Evolutionary conservation across 2,888 invertebrate species (phyloP), one percentile per base, ranked within the genome.

Genomic region (Pterostichus madidus): DNA sequence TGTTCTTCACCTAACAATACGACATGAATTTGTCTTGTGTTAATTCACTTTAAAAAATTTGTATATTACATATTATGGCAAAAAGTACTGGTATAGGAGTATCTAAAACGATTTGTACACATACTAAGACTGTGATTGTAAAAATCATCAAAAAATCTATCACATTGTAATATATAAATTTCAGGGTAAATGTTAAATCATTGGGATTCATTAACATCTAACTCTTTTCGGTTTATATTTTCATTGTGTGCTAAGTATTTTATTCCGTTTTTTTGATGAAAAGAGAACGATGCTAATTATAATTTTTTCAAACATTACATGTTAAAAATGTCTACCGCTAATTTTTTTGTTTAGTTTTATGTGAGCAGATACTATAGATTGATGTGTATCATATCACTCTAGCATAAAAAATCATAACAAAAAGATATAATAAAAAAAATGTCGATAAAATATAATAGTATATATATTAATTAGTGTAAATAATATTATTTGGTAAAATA

Each of bases 71-170:
- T 88, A 88, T 87, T 89, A 90, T 89, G 89, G 89, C 89, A 89
- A 90, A 89, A 86, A 89, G 88, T 89, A 90, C 89, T 89, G 90
- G 89, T 90, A 90, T 89, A 90, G 89, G 89, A 90, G 89, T 90
- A 90, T 90, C 89, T 89, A 89, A 89, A 90, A 89, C 89, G 88
- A 89, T 90, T 90, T 90, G 90, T 90, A 90, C 90, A 90, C 88
- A 89, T 88, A 89, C 89, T 90, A 90, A 90, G 89, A 90, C 89
- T 92, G 92, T 91, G 92, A 92, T 92, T 93, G 92, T 93, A 93
- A 93, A 92, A 93, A 93, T 92, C 91, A 92, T 93, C 92, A 92
- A 93, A 93, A 92, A 92, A 91, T 92, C 92, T 92, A 93, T 93
- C 92, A 93, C 92, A 92, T 92, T 92, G 88, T 90, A 81, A 84